Evolutionary conservation across 1,140 invertebrate species (phyloP), one percentile per base, ranked within the genome.

Genomic region (Parapsyche elsis): DNA sequence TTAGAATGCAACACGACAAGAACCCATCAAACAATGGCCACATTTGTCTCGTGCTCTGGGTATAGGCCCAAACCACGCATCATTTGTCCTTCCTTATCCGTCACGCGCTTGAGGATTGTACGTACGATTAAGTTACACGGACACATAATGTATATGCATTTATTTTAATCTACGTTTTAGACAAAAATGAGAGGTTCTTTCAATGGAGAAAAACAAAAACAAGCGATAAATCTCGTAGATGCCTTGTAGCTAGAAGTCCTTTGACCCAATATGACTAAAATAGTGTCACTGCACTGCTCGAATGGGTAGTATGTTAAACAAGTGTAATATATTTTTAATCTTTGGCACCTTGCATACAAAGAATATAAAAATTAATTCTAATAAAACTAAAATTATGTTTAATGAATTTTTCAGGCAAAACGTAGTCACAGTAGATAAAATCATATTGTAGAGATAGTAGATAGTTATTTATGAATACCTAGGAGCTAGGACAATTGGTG

Each of bases 1-100:
- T 67, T 67, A 30, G 64, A 67, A 67, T 67, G 24, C 64, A 67
- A 23, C 64, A 67, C 64, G 64, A 67, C 64, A 67, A 67, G 64
- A 67, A 67, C 64, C 21, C 64, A 67, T 67, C 64, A 67, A 67
- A 67, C 64, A 67, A 67, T 67, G 24, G 64, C 23, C 64, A 67
- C 64, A 67, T 67, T 67, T 67, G 64, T 67, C 64, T 67, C 64
- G 14, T 67, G 64, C 24, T 26, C 49, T 53, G 16, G 49, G 10
- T 53, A 53, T 16, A 53, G 49, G 16, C 2, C 10, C 49, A 53
- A 5, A 38, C 30, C 64, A 67, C 24, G 64, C 64, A 67, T 19
- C 71, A 73, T 46, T 73, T 16, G 38, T 73, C 19, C 53, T 16
- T 67, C 16, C 30, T 46, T 23, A 46, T 73, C 44, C 30, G 45